Conservation (phyloP, 2,888 invertebrate species). For the Apodemia mormo region DNA sequence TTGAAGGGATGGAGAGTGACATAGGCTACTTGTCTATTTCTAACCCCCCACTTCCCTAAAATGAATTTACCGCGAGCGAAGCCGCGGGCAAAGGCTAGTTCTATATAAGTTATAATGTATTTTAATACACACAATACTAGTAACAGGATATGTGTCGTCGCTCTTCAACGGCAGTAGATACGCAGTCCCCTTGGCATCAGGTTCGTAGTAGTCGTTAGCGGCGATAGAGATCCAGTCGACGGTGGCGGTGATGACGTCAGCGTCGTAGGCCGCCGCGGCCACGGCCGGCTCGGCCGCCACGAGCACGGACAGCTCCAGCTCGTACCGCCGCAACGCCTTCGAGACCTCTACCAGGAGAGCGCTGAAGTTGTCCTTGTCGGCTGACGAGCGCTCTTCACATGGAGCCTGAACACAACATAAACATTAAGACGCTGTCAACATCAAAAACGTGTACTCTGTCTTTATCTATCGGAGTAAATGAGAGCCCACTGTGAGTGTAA, state of each 20-base stretch:
- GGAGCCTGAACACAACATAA: conserved; percentile 69
- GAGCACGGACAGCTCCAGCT: conserved; percentile 85
- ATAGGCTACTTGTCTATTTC: too few species aligned
- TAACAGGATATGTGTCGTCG: conserved; percentile 83
- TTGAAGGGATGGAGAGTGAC: too few species aligned
- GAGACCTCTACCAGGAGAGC: conserved; percentile 85
- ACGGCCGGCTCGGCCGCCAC: conserved; percentile 88
- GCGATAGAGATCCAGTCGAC: conserved; percentile 92
- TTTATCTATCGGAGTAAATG: too few species aligned
- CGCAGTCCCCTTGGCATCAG: conserved; percentile 87
- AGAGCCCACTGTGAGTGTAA: too few species aligned
- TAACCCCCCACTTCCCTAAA: too few species aligned
- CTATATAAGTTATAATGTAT: too few species aligned
- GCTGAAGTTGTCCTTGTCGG: conserved; percentile 86
- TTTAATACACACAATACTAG: conserved; percentile 84
- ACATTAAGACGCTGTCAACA: not conserved
- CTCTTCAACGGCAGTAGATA: conserved; percentile 88
- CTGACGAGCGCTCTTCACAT: conserved; percentile 76
- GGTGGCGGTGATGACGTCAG: conserved; percentile 83
- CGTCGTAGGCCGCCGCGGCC: conserved; percentile 88
- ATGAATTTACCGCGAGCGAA: too few species aligned
- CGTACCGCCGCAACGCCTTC: conserved; percentile 81
- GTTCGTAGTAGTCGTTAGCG: conserved; percentile 91
- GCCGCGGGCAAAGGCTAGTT: too few species aligned
- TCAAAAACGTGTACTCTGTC: too few species aligned